A percentile compares a stretch with the other conserved stretches of the same genome.
phyloP scores from a whole-genome alignment of 2,113 vertebrate species.

The Peromyscus californicus region DNA sequence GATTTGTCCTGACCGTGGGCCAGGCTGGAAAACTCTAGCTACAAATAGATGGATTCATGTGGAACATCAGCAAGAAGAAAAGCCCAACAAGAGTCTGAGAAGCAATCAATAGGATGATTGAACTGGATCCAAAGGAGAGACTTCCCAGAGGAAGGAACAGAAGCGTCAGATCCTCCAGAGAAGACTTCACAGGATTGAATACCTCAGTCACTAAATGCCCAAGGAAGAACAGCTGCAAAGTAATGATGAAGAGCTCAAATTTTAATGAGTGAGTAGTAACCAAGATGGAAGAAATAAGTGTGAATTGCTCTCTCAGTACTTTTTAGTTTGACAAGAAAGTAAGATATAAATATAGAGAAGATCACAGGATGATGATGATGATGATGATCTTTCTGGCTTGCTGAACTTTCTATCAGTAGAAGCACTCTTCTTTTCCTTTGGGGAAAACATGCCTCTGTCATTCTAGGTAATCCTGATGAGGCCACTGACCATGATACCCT shows the following conservation, averaged over 20 bases:
- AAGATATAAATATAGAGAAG: not conserved
- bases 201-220: not conserved
- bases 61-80: not conserved
- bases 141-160: slow-evolving; percentile 8
- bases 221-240: slow-evolving; percentile 26
- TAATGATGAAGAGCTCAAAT: not conserved
- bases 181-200: slow-evolving; percentile 5
- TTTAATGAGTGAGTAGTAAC: slow-evolving; percentile 24
- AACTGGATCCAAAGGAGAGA: slow-evolving; percentile 19
- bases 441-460: not conserved
- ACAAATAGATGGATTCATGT: not conserved
- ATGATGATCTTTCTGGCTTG: not conserved
- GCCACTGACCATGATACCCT: not conserved
- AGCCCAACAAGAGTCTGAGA: not conserved
- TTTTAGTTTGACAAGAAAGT: slow-evolving; percentile 24
- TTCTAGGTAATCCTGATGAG: not conserved
- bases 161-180: slow-evolving; percentile 10
- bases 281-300: not conserved
- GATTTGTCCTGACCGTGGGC: too few species aligned
- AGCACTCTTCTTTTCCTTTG: slow-evolving; percentile 1
- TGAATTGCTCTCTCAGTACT: slow-evolving; percentile 19
- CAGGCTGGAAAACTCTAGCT: too few species aligned
- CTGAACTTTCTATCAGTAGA: slow-evolving; percentile 4
- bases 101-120: not conserved
- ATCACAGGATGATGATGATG: not conserved